Base-by-base conservation (phyloP, 2,888 invertebrate genomes). In the Gonocerus acuteangulatus region DNA sequence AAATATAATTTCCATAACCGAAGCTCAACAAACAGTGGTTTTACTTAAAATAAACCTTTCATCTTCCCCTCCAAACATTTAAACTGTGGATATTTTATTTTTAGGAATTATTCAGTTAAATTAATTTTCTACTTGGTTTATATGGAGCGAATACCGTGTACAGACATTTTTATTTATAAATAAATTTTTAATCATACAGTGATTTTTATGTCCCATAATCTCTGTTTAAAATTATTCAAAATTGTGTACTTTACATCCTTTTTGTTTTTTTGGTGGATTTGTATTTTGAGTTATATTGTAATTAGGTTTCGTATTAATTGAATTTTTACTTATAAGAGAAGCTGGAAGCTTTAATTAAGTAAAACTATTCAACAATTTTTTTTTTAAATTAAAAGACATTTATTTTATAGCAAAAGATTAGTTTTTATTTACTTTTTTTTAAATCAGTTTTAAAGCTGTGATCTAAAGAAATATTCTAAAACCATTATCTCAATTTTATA, bases 1-100 rank as follows among this genome's bases (percentile, higher is more conserved):
- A 71, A 72, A 71, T 56, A 66, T 72, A 73, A 72, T 74, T 74
- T 72, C 73, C 72, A 72, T 70, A 72, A 71, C 71, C 16, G 70
- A 74, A 71, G 69, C 68, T 67, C 68, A 67, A 64, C 69, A 70
- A 68, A 68, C 68, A 68, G 68, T 69, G 68, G 68, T 70, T 69
- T 69, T 68, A 65, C 64, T 65, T 62, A 58, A 59, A 42, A 54
- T 48, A 21, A 56, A 60, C 32, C 63, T 54, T 56, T 49, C 36
- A 32, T 27, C 49, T 23, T 51, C 60, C 60, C 57, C 47, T 65
- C 64, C 60, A 56, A 32, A 60, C 32, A 62, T 59, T 48, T 59
- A 58, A 47, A 42, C 48, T 42, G 57, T 47, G 57, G 57, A 57
- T 49, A 19, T 63, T 63, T 63, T 60, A 60, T 42, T 60, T 63